phyloP scores from a whole-genome alignment of 2,797 vertebrate species.

The Xiphophorus birchmanni region DNA sequence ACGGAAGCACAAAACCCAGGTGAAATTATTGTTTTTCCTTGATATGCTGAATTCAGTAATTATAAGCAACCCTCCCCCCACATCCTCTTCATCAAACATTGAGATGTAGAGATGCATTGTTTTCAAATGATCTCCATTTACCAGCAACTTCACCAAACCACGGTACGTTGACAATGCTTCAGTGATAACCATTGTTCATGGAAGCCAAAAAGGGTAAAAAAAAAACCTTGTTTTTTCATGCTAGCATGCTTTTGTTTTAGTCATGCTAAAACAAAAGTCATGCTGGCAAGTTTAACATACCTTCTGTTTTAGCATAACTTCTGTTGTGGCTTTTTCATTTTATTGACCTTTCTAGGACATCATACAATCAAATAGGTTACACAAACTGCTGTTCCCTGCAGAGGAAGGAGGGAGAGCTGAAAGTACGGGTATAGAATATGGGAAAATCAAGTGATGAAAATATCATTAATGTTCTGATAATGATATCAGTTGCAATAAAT shows the following conservation, averaged over 20 bases:
- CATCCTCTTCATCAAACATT: not conserved
- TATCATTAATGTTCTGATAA: not conserved
- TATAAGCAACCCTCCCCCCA: not conserved
- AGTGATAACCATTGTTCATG: not conserved
- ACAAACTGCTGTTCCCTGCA: not conserved
- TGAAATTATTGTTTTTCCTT: not conserved
- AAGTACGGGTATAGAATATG: not conserved
- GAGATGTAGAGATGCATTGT: not conserved
- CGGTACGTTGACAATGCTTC: not conserved
- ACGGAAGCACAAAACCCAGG: not conserved
- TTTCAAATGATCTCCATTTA: not conserved
- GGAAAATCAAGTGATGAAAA: not conserved
- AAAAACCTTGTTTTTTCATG: too few species aligned
- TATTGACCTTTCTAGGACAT: not conserved
- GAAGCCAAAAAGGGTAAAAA: not conserved
- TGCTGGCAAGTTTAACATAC: not conserved
- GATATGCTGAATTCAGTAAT: not conserved
- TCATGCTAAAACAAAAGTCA: not conserved
- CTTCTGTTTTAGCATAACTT: not conserved
- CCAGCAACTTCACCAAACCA: not conserved
- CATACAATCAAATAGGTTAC: not conserved
- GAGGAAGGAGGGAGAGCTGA: not conserved
- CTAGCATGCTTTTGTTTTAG: too few species aligned
- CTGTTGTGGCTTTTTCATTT: not conserved
- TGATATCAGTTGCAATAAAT: conserved; percentile 5